phyloP scores from a whole-genome alignment of 2,797 vertebrate genomes.

The Scyliorhinus canicula region DNA sequence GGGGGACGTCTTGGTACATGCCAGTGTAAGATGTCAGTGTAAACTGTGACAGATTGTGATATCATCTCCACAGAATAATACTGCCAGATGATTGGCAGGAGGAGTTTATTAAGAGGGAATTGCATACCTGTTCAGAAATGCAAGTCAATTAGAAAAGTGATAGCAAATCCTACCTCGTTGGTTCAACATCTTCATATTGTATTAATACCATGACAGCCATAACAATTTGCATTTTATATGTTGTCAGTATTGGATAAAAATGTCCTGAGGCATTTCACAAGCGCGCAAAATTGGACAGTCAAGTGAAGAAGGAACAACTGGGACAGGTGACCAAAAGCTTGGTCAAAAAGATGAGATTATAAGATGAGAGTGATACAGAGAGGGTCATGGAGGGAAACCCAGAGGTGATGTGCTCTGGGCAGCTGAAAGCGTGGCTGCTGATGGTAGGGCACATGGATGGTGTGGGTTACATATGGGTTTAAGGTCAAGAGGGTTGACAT shows the following conservation, averaged over 20 bases:
- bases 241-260: no score
- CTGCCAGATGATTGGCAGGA: background rate
- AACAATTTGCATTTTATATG: background rate
- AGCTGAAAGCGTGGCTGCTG: background rate
- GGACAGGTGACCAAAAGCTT: background rate
- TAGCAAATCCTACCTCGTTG: background rate
- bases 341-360: background rate
- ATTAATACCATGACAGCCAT: background rate
- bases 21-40: background rate
- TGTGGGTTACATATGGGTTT: background rate
- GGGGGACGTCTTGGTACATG: background rate
- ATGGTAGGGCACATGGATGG: background rate
- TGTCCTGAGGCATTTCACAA: background rate
- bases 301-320: no score
- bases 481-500: background rate
- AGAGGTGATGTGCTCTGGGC: background rate
- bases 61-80: conserved; percentile 34
- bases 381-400: background rate
- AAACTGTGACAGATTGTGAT: conserved; percentile 28
- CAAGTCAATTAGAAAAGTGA: background rate
- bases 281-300: background rate
- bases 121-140: background rate
- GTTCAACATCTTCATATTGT: background rate
- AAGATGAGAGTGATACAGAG: background rate
- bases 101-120: background rate